Evolutionary conservation across 2,888 invertebrate genomes (phyloP).

Genomic region (Cosmorhoe ocellata): DNA sequence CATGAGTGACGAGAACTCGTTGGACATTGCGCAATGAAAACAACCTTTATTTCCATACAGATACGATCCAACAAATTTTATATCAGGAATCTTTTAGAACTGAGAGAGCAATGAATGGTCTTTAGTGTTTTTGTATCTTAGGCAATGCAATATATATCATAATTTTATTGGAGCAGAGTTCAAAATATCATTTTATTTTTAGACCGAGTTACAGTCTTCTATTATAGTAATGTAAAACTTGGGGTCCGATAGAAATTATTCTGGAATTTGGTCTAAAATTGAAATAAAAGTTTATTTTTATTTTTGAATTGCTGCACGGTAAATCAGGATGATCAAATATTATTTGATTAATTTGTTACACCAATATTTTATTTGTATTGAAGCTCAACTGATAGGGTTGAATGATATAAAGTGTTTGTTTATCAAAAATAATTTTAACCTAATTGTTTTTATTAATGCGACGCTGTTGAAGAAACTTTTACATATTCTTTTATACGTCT

Average conservation of each 20-base stretch:
- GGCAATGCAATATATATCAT: conserved; percentile 40
- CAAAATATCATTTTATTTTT: conserved; percentile 35
- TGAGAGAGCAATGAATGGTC: conserved; percentile 65
- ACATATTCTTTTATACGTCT: too few relatives aligned
- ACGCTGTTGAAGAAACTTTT: too few relatives aligned
- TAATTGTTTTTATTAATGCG: too few relatives aligned
- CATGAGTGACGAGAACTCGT: conserved; percentile 67
- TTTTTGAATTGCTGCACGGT: conserved; percentile 50
- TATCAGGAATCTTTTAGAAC: conserved; percentile 65
- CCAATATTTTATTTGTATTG: conserved; percentile 52
- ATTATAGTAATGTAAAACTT: conserved; percentile 38
- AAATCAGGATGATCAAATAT: conserved; percentile 66
- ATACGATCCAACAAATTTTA: conserved; percentile 62
- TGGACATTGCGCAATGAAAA: conserved; percentile 62
- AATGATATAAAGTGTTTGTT: too few relatives aligned
- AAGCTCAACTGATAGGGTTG: background rate
- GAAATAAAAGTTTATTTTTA: conserved; percentile 66
- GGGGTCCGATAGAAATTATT: conserved; percentile 67
- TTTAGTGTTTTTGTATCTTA: conserved; percentile 46
- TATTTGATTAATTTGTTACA: conserved; percentile 67
- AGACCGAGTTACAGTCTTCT: conserved; percentile 22
- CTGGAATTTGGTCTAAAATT: conserved; percentile 78
- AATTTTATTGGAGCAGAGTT: conserved; percentile 19
- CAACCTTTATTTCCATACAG: conserved; percentile 55
- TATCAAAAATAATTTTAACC: too few relatives aligned